Conservation (phyloP, 53 echinoderm and acorn worm genomes). For the Crossaster papposus region DNA sequence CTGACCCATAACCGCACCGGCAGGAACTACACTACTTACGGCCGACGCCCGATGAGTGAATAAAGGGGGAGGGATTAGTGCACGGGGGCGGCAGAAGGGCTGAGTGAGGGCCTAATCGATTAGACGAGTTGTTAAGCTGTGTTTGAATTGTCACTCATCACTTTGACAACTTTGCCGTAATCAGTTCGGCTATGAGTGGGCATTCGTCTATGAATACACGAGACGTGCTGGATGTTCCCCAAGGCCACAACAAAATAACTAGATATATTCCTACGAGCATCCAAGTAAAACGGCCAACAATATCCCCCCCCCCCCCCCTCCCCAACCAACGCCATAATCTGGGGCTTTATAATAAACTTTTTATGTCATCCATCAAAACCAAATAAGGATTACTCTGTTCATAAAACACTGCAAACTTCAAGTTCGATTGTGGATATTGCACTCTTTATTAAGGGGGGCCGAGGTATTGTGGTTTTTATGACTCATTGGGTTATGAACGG, state of each 20-base stretch:
- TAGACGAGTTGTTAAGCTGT: not conserved
- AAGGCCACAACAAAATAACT: not conserved
- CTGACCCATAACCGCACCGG: constrained; percentile 46
- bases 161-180: not conserved
- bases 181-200: not conserved
- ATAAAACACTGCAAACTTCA: not conserved
- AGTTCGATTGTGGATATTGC: not conserved
- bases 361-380: not conserved
- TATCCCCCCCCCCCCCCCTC: not conserved
- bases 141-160: constrained; percentile 18
- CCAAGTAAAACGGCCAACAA: not conserved
- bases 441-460: not conserved
- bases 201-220: constrained; percentile 30
- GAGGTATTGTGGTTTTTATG: not conserved
- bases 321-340: no score
- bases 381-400: not conserved
- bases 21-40: constrained; percentile 31
- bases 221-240: not conserved
- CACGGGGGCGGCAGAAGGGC: not conserved
- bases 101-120: no score
- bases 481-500: not conserved
- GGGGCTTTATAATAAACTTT: not conserved
- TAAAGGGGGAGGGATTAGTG: not conserved
- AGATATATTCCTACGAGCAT: not conserved
- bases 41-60: constrained; percentile 40